A percentile compares a stretch with the other conserved stretches of the same genome.
phyloP scores from a whole-genome alignment of 1,140 invertebrate genomes.

The Geopemphigus sp. region DNA sequence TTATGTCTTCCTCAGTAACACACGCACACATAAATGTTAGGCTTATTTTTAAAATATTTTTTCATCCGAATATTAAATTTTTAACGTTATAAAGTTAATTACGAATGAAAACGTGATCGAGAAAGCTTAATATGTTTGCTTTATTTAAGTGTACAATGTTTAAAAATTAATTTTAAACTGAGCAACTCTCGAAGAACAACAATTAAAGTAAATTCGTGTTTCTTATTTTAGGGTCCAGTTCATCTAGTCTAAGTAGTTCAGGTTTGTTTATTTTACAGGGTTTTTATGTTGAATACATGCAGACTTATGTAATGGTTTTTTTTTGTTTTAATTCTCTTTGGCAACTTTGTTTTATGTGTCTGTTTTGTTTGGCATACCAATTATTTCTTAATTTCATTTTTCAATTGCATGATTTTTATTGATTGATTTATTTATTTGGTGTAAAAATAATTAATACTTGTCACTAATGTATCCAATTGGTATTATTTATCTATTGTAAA shows the following conservation, averaged over 20 bases:
- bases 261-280: slow-evolving; percentile 53
- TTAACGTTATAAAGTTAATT: too few species aligned
- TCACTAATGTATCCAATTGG: neutral
- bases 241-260: slow-evolving; percentile 56
- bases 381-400: slow-evolving; percentile 9
- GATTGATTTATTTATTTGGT: slow-evolving; percentile 21
- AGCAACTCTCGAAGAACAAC: neutral
- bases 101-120: neutral
- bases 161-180: neutral
- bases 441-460: slow-evolving; percentile 10
- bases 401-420: slow-evolving; percentile 10
- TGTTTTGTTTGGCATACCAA: slow-evolving; percentile 17
- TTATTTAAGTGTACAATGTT: neutral
- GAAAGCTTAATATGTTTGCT: slow-evolving; percentile 6
- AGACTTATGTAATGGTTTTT: slow-evolving; percentile 15
- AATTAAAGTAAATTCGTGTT: slow-evolving; percentile 27
- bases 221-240: slow-evolving; percentile 55
- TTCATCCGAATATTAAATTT: too few species aligned
- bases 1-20: too few species aligned
- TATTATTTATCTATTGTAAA: neutral
- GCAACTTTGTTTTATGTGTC: neutral
- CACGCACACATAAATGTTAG: too few species aligned
- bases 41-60: too few species aligned
- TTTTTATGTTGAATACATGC: neutral
- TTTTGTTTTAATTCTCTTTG: slow-evolving; percentile 27